phyloP scores from a whole-genome alignment of 2,113 vertebrate species.

The Pseudorasbora parva region DNA sequence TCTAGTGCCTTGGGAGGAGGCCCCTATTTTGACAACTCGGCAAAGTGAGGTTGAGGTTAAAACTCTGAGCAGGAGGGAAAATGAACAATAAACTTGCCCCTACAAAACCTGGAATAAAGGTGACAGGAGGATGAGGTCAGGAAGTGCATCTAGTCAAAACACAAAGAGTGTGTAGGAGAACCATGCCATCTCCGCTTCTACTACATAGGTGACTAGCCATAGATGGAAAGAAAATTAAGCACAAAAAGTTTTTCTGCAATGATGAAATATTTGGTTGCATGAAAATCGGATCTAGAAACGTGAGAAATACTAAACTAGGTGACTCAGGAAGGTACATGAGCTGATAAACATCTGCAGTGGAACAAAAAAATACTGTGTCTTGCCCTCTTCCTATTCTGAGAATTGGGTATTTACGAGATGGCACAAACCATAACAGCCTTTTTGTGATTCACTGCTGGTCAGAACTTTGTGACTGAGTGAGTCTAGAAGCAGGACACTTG shows the following conservation, averaged over 20 bases:
- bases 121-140: constrained; percentile 27
- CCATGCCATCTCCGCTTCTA: not conserved
- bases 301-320: not conserved
- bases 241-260: not conserved
- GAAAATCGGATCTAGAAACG: not conserved
- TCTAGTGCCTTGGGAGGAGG: not conserved
- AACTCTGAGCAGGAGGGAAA: not conserved
- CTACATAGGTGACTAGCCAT: not conserved
- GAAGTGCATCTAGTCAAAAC: constrained; percentile 24
- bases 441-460: not conserved
- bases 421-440: not conserved
- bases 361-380: not conserved
- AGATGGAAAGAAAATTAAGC: not conserved
- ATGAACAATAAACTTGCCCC: not conserved
- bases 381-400: constrained; percentile 30
- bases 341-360: constrained; percentile 6
- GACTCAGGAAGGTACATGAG: constrained; percentile 11
- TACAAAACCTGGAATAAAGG: not conserved
- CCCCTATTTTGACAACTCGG: not conserved
- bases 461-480: constrained; percentile 16
- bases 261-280: not conserved
- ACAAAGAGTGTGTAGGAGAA: constrained; percentile 19
- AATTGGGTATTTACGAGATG: not conserved
- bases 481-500: not conserved
- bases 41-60: constrained; percentile 23